Base-by-base conservation (phyloP, 2,888 invertebrate genomes). In the Xanthorhoe designata region DNA sequence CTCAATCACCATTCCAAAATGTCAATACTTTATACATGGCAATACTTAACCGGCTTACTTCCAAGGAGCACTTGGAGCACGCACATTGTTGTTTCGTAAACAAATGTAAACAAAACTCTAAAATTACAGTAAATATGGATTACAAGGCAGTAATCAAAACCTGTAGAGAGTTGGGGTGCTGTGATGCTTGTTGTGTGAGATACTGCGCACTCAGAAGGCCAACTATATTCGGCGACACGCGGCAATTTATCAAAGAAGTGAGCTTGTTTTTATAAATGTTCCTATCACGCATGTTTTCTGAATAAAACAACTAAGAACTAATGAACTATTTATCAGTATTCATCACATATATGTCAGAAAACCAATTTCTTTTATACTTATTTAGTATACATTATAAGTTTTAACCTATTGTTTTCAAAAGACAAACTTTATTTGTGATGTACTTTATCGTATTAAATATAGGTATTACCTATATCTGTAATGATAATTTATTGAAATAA, bases 111-210 rank as follows among this genome's bases (percentile, higher is more conserved):
- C 10, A 38, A 45, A 45, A 47, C 15, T 15, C 15, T 5, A 1
- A 17, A 17, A 47, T 47, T 47, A 15, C 15, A 13, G 15, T 2
- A 47, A 7, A 0, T 66, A 95, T 94, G 94, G 87, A 86, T 72
- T 87, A 93, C 63, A 93, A 91, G 70, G 86, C 87, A 50, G 84
- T 95, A 64, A 91, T 92, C 62, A 85, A 92, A 58, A 88, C 88
- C 71, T 90, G 95, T 60, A 91, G 90, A 66, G 87, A 90, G 6
- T 82, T 94, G 51, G 95, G 95, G 0, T 96, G 96, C 75, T 97
- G 97, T 76, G 91, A 94, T 59, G 88, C 94, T 10, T 97, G 97
- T 77, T 95, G 95, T 72, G 84, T 96, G 62, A 94, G 97, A n/a
- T 96, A 95, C 81, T 79, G 96, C 32, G 96, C 96, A 54, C 89